Evolutionary conservation across 2,797 vertebrate genomes (phyloP).

Genomic region (Mus minutoides): DNA sequence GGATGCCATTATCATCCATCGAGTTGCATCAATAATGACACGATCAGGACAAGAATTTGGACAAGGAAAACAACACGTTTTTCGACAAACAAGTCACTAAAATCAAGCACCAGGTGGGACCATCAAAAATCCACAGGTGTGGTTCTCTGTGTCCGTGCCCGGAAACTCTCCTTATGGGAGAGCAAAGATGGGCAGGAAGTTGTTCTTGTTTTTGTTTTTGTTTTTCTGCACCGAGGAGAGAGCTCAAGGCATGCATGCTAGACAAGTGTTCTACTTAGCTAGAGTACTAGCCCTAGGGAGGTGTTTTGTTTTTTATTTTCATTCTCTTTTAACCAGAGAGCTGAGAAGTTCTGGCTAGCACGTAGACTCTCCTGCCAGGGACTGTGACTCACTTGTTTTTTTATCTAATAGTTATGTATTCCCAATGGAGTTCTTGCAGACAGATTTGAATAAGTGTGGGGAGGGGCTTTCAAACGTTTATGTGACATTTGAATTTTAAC

Average conservation of each 20-base stretch:
- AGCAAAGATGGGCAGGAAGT: not conserved
- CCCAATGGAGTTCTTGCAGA: slow-evolving; percentile 3
- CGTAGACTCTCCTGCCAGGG: not conserved
- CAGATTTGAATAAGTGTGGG: not conserved
- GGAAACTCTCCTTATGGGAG: not conserved
- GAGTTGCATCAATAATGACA: slow-evolving; percentile 22
- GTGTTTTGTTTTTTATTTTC: not conserved
- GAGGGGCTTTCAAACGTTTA: not conserved
- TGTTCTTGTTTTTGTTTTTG: not conserved
- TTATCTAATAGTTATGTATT: not conserved
- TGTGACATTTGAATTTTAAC: slow-evolving; percentile 55
- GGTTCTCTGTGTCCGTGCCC: not conserved
- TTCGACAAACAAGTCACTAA: slow-evolving; percentile 30
- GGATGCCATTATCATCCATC: slow-evolving; percentile 35
- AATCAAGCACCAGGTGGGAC: not conserved
- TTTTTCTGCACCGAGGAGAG: not conserved
- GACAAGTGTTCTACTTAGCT: not conserved
- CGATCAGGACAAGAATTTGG: slow-evolving; percentile 12
- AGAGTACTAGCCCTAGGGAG: not conserved
- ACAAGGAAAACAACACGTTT: not conserved
- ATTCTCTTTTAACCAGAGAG: not conserved
- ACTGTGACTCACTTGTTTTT: not conserved
- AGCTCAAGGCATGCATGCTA: not conserved
- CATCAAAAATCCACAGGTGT: not conserved
- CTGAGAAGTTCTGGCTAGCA: not conserved